Base-by-base conservation (phyloP, 2,888 invertebrate species). In the Chymomyza caudatula region DNA sequence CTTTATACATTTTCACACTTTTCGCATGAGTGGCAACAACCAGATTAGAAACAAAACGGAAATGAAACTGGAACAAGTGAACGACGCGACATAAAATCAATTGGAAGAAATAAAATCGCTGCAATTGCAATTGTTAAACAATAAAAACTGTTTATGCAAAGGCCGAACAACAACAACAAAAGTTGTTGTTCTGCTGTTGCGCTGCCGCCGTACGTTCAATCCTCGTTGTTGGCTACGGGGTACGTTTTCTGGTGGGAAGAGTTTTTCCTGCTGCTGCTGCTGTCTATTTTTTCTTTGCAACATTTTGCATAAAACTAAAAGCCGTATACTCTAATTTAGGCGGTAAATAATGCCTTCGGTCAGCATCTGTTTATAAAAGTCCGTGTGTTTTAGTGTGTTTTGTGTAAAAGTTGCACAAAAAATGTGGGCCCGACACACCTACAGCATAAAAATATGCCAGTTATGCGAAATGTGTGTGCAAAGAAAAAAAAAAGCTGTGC, bases 151-250 rank as follows among this genome's bases (percentile, higher is more conserved):
- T 63, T 65, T 80, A 80, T 80, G 80, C 76, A 71, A 80, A 83
- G 78, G 84, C 69, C 62, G 55, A 71, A 74, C 73, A 76, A 75
- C 79, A 69, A 73, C 67, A 73, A 73, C 67, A 80, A 69, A 69
- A 80, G 72, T 80, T 79, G 79, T 82, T 80, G 79, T 47, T 47
- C 73, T 80, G 81, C 77, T 76, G 81, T 68, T 80, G 84, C 80
- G 73, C 75, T 76, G 84, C 69, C 84, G 84, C 74, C 67, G 77
- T 76, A 74, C 69, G 80, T 74, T 77, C 69, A 78, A 83, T 83
- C 80, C 70, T 75, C 71, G 76, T 47, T 17, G 47, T 76, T 75
- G 73, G 76, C 70, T 76, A 73, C 76, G 83, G 79, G 83, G 84
- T 83, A 76, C 69, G 84, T 80, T 56, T 77, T 66, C 63, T 51